Evolutionary conservation across 1,140 invertebrate species (phyloP).

Genomic region (Saccostrea cuccullata): DNA sequence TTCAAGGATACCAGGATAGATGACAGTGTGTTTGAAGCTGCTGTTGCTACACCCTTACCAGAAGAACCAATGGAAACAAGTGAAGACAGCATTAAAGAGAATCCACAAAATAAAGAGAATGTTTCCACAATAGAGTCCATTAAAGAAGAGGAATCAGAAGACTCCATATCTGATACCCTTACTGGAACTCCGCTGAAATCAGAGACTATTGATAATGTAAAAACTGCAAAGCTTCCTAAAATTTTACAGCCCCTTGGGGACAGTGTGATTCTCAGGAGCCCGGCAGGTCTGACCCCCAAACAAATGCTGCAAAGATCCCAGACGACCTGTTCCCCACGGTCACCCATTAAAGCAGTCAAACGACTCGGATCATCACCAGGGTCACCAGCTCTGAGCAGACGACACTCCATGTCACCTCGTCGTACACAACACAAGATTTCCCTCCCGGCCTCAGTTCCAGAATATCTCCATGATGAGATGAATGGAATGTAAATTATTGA

Average conservation of each 20-base stretch:
- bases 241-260: slow-evolving; percentile 52
- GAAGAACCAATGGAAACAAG: slow-evolving; percentile 38
- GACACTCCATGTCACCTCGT: slow-evolving; percentile 49
- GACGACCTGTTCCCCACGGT: slow-evolving; percentile 53
- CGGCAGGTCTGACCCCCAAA: slow-evolving; percentile 64
- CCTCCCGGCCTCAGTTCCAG: slow-evolving; percentile 39
- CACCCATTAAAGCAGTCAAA: slow-evolving; percentile 71
- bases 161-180: slow-evolving; percentile 58
- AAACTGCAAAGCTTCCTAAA: slow-evolving; percentile 45
- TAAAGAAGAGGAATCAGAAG: slow-evolving; percentile 52
- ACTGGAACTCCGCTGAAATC: slow-evolving; percentile 1
- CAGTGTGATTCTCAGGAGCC: slow-evolving; percentile 58
- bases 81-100: background rate
- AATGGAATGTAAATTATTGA: slow-evolving; percentile 22
- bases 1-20: background rate
- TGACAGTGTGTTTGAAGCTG: background rate
- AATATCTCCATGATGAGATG: slow-evolving; percentile 54
- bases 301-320: slow-evolving; percentile 52
- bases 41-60: background rate
- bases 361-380: slow-evolving; percentile 67
- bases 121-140: slow-evolving; percentile 18
- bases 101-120: slow-evolving; percentile 32
- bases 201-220: slow-evolving; percentile 20
- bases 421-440: slow-evolving; percentile 38
- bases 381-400: slow-evolving; percentile 58